Evolutionary conservation across 2,113 vertebrate genomes (phyloP), one percentile per base, ranked within the genome.

Genomic region (Corythoichthys intestinalis): DNA sequence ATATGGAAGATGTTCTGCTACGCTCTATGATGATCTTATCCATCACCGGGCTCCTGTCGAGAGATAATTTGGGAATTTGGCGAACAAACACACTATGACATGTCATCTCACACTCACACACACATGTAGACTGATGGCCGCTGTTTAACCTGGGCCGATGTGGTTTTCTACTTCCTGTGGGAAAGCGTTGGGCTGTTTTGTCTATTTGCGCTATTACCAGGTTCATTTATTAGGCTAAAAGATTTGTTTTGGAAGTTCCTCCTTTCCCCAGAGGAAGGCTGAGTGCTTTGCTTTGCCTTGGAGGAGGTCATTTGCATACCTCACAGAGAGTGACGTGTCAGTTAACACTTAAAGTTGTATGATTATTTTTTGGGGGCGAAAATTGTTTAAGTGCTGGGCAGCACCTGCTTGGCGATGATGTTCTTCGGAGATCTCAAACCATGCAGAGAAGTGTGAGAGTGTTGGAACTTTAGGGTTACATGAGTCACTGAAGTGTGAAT

Each of bases 1-100:
- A 65, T 61, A 68, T 17, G 49, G 47, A 79, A 72, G 73, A 82
- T 81, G 77, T 62, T 67, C 65, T 69, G 75, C 56, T 34, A 28
- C 20, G 60, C 77, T 76, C 75, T 73, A 73, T 82, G 57, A 61
- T 63, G 78, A 82, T 73, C 67, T 69, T 81, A 77, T 88, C 84
- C 77, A 68, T 81, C 72, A 79, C 68, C 54, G 81, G 82, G 48
- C 78, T 82, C 69, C 70, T 70, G 74, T 69, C 65, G 67, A 59
- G 62, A 80, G 66, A 81, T 65, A n/a, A 69, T 71, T 58, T 58
- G 56, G 34, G 28, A 72, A 83, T 71, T 20, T 2, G 0, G 63
- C 53, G 64, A 44, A 75, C 74, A 60, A 34, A 69, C 66, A 78
- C 47, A 66, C 67, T 41, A 50, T 47, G 49, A 57, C 63, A 46